These are phyloP conservation scores for Antheraea mylitta DNA, from an alignment of 1,140 invertebrate species.

Conservation along the genomic window DNA sequence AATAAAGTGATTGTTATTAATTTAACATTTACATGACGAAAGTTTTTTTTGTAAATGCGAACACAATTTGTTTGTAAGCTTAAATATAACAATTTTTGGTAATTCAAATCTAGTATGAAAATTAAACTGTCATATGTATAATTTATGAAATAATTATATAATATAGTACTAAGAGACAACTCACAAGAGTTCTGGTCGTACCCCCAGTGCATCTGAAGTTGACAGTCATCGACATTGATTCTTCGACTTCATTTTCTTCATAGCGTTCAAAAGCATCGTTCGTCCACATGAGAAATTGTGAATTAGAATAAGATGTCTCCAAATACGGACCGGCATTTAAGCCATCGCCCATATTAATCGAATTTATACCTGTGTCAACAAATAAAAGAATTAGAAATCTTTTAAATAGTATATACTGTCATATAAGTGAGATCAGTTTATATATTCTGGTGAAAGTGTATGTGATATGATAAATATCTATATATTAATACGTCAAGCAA, in stretches of 20 bases:
- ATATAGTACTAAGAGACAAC: conserved; percentile 2
- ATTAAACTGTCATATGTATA: not conserved
- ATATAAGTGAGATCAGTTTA: not conserved
- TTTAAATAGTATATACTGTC: not conserved
- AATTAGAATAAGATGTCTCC: conserved; percentile 25
- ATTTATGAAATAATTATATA: not conserved
- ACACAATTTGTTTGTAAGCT: too few species aligned
- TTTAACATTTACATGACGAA: too few species aligned
- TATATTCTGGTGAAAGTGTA: too few species aligned
- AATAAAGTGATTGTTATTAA: too few species aligned
- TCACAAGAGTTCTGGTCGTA: conserved; percentile 32
- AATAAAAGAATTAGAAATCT: not conserved
- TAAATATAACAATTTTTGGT: too few species aligned
- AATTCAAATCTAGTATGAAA: not conserved
- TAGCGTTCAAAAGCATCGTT: conserved; percentile 42
- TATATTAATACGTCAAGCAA: too few species aligned
- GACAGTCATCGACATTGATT: conserved; percentile 35
- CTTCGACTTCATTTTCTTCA: conserved; percentile 51
- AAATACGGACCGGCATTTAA: conserved; percentile 47
- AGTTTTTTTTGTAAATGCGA: too few species aligned
- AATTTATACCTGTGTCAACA: conserved; percentile 25
- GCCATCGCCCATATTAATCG: conserved; percentile 29
- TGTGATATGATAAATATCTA: too few species aligned
- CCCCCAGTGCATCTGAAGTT: conserved; percentile 44
- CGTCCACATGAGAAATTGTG: conserved; percentile 38